These are phyloP conservation scores for Ormyrus rosae DNA, from an alignment of 2,888 invertebrate species.

Conservation along the genomic window DNA sequence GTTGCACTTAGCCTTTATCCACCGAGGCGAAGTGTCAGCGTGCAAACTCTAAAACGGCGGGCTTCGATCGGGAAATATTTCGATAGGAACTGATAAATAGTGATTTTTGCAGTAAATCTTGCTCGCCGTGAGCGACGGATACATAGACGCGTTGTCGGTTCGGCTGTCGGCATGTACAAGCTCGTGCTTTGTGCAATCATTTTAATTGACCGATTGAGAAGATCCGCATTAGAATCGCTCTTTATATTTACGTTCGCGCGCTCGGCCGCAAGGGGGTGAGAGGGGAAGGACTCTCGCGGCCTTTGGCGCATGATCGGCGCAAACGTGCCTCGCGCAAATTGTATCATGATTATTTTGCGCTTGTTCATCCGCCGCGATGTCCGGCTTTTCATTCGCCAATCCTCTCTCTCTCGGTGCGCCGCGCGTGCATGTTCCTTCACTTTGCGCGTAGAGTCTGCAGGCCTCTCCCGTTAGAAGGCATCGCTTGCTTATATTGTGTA, in stretches of 20 bases:
- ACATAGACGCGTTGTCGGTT: background rate
- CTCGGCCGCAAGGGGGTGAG: background rate
- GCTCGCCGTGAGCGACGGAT: background rate
- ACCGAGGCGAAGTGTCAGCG: background rate
- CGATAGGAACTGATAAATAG: no score
- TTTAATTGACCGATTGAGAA: slow-evolving; percentile 50
- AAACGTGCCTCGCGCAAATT: slow-evolving; percentile 39
- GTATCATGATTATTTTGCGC: slow-evolving; percentile 51
- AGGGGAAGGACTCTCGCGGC: background rate
- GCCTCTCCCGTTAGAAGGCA: slow-evolving; percentile 47
- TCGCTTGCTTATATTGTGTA: slow-evolving; percentile 13
- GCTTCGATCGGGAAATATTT: no score
- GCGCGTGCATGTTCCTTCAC: background rate
- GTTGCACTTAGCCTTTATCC: background rate
- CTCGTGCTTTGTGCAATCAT: slow-evolving; percentile 40
- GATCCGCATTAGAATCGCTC: slow-evolving; percentile 44
- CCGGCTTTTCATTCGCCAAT: slow-evolving; percentile 28
- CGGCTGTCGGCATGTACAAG: slow-evolving; percentile 20
- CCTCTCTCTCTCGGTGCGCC: background rate
- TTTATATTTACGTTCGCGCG: slow-evolving; percentile 29
- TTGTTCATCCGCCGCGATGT: slow-evolving; percentile 29
- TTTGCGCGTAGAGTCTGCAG: background rate
- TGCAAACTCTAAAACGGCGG: no score
- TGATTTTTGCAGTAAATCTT: no score
- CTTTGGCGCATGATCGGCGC: background rate